phyloP scores from a whole-genome alignment of 2,797 vertebrate species.

The Darevskia mixta region DNA sequence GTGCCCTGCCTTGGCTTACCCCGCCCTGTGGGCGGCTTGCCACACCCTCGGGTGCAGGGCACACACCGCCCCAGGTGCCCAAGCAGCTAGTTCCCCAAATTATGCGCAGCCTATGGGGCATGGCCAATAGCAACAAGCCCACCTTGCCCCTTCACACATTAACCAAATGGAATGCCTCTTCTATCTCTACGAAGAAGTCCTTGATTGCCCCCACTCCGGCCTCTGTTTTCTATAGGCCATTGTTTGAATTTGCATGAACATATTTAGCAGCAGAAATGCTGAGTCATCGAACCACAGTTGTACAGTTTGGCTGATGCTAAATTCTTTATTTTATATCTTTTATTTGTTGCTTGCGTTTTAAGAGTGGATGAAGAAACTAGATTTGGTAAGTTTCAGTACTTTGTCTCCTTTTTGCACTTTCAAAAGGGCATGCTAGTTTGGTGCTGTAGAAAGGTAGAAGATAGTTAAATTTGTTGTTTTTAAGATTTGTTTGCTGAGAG shows the following conservation, averaged over 20 bases:
- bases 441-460: neutral
- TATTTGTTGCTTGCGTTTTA: neutral
- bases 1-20: no score
- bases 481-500: neutral
- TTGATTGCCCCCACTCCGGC: neutral
- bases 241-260: rapidly evolving
- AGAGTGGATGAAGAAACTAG: neutral
- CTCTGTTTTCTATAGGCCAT: neutral
- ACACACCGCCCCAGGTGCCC: no score
- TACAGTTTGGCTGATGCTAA: neutral
- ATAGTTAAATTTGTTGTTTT: neutral
- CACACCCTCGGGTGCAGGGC: no score
- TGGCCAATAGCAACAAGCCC: neutral
- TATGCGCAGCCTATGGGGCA: neutral
- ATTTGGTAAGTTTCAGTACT: neutral
- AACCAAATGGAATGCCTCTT: neutral
- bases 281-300: neutral
- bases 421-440: neutral
- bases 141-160: neutral
- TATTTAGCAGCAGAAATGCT: rapidly evolving
- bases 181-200: neutral
- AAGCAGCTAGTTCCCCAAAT: no score
- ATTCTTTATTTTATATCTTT: neutral
- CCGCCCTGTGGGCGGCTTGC: no score
- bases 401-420: neutral